These are phyloP conservation scores for Archegozetes longisetosus DNA, from an alignment of 1,140 invertebrate genomes.

Conservation along the genomic window DNA sequence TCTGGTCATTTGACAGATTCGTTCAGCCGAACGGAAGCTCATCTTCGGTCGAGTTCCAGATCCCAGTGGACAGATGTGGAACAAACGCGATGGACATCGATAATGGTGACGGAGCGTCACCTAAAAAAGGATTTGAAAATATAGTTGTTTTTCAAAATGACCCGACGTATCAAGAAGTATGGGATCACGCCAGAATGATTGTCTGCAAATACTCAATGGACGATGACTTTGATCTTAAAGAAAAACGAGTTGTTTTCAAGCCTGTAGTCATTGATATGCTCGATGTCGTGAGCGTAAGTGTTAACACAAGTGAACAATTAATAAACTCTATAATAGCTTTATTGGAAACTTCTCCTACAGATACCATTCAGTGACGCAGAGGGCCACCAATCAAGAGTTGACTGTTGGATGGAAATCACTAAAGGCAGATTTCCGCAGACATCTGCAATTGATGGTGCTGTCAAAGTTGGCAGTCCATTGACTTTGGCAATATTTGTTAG, in stretches of 20 bases:
- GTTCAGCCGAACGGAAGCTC: constrained; percentile 8
- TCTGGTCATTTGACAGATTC: constrained; percentile 1
- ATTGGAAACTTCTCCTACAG: background rate
- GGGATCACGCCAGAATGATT: constrained; percentile 53
- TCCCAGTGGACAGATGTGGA: constrained; percentile 13
- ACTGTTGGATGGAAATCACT: constrained; percentile 62
- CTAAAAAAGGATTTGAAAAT: constrained; percentile 66
- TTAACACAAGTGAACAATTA: background rate
- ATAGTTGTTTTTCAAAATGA: constrained; percentile 88
- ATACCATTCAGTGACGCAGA: constrained; percentile 36
- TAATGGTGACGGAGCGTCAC: constrained; percentile 10
- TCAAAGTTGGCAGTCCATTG: constrained; percentile 50
- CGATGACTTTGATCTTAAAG: constrained; percentile 50
- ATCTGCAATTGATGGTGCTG: constrained; percentile 39
- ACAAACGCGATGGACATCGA: constrained; percentile 11
- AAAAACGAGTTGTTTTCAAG: constrained; percentile 77
- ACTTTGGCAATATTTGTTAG: constrained; percentile 50
- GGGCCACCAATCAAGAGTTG: constrained; percentile 34
- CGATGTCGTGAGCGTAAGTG: constrained; percentile 56
- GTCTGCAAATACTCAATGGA: constrained; percentile 52
- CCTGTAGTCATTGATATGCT: constrained; percentile 78
- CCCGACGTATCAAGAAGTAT: constrained; percentile 74
- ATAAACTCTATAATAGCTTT: background rate
- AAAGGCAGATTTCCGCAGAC: constrained; percentile 46
- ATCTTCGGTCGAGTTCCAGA: constrained; percentile 2